Conservation (phyloP, 2,888 invertebrate species). For the Cantharis rustica region DNA sequence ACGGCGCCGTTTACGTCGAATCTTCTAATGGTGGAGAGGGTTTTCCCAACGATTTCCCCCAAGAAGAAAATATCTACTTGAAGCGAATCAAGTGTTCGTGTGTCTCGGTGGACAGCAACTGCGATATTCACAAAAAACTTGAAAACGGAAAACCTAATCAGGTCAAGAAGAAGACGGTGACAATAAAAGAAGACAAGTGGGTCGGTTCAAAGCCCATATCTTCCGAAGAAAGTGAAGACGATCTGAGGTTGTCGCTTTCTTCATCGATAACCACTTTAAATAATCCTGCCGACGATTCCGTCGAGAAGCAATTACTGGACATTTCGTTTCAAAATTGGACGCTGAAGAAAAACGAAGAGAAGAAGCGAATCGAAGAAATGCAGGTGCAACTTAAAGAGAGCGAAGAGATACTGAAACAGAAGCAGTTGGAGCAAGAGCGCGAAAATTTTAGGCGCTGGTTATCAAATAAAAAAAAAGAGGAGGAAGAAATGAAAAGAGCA, state of each 20-base stretch:
- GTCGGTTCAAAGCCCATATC: background rate
- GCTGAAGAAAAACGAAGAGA: constrained; percentile 50
- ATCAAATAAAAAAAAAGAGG: constrained; percentile 43
- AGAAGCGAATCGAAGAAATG: constrained; percentile 43
- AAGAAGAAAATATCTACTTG: constrained; percentile 26
- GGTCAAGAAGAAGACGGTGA: background rate
- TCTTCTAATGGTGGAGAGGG: constrained; percentile 43
- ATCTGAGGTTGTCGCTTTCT: constrained; percentile 32
- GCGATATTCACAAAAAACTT: background rate
- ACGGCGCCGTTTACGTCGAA: constrained; percentile 66
- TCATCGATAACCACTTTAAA: constrained; percentile 16
- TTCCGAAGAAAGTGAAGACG: constrained; percentile 4
- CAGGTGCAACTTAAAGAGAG: constrained; percentile 45
- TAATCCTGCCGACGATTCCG: constrained; percentile 1
- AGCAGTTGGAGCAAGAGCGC: constrained; percentile 50
- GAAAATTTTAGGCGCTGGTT: constrained; percentile 56
- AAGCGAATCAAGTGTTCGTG: background rate
- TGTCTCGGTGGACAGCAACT: background rate
- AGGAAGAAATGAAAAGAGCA: constrained; percentile 56
- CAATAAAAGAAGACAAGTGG: background rate
- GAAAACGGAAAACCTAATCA: background rate
- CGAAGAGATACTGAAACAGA: constrained; percentile 50
- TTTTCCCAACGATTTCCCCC: background rate
- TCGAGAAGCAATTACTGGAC: constrained; percentile 55
- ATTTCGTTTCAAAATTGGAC: constrained; percentile 62